Evolutionary conservation across 37 sponge, comb jelly and placozoan species (phyloP), one percentile per base, ranked within the genome.

Genomic region (Hormiphora californensis): DNA sequence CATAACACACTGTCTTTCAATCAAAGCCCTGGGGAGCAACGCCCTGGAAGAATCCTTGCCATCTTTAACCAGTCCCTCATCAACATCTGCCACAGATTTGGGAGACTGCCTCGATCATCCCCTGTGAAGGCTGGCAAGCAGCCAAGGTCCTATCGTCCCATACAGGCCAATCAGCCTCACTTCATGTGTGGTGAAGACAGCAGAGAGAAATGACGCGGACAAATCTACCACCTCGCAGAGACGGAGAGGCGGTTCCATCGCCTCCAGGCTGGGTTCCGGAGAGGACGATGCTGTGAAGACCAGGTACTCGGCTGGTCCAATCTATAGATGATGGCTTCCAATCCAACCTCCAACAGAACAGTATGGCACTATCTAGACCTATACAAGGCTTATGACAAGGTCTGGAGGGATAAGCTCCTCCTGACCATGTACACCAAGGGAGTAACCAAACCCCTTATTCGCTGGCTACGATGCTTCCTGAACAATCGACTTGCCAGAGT

Each of bases 161-260:
- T 57, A 57, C 61, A 57, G 61, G 25, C 61, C 61, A 21, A 57
- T n/a, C n/a, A n/a, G n/a, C n/a, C n/a, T n/a, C n/a, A n/a, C n/a
- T 28, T 57, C 61, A 21, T 57, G 9, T 57, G 61, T 57, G 61
- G n/a, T n/a, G 28, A 57, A 57, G 5, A 23, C 25, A 5, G 28
- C 25, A 5, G 61, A 57, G 21, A 57, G 61, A 57, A 57, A 28
- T 23, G 28, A 28, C 61, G 21, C 28, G 21, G 61, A 5, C 22
- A 23, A 12, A 23, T 57, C 28, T 57, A 57, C 22, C 25, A 57
- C 61, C 61, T 57, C 21, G 61, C 61, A 5, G 61, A 57, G 25
- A 57, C 61, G 25, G 25, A 57, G 21, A 30, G 61, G 21, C 25
- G 61, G 61, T 28, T 57, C 7, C 25, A 30, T 15, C 9, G 61